phyloP scores from a whole-genome alignment of 2,888 invertebrate species.

The Eremobia ochroleuca region DNA sequence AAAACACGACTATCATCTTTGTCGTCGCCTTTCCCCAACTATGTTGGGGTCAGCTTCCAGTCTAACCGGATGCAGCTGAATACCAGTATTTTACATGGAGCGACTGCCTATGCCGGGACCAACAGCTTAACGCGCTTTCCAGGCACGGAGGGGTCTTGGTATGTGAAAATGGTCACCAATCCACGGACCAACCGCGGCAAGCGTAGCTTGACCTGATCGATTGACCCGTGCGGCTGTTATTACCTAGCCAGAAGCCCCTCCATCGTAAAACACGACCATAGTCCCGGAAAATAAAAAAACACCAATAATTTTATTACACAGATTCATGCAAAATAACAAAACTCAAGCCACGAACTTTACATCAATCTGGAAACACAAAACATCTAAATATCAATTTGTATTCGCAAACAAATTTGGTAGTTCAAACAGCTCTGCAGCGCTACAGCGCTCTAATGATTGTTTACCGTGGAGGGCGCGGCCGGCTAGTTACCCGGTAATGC shows the following conservation, averaged over 20 bases:
- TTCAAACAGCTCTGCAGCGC: conserved; percentile 82
- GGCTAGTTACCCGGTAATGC: conserved; percentile 89
- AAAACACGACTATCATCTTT: not conserved
- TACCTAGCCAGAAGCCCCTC: no score
- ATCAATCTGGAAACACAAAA: conserved; percentile 64
- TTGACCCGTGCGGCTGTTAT: no score
- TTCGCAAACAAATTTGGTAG: conserved; percentile 88
- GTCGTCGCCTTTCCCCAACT: no score
- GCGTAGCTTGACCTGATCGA: no score
- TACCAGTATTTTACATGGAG: no score
- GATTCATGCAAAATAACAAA: conserved; percentile 25
- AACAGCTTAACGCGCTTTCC: no score
- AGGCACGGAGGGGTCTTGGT: no score
- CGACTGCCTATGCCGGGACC: no score
- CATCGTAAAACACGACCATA: not conserved
- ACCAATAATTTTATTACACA: not conserved
- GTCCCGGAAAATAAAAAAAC: not conserved
- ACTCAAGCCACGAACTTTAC: conserved; percentile 38
- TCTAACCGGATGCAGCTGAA: no score
- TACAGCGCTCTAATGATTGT: conserved; percentile 87
- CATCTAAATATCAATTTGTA: conserved; percentile 86
- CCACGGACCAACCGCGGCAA: no score
- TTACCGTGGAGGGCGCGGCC: conserved; percentile 81
- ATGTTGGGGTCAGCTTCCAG: no score
- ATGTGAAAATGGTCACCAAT: no score